Base-by-base conservation (phyloP, 2,888 invertebrate species). In the Lycaena phlaeas region DNA sequence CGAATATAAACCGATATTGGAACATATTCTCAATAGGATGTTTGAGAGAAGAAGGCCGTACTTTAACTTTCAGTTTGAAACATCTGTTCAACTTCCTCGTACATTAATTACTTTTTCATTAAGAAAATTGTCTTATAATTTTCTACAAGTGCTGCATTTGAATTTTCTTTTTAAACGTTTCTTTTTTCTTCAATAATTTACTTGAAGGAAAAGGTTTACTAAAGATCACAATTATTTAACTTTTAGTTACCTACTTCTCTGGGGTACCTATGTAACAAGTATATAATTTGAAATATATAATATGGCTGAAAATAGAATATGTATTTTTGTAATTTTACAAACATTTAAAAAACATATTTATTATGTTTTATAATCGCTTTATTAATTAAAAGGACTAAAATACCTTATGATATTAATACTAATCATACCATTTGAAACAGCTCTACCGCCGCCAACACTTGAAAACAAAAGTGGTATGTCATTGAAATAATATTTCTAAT, bases 391-490 rank as follows among this genome's bases (percentile, higher is more conserved):
- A n/a, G n/a, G n/a, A n/a, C n/a, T n/a, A n/a, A n/a, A n/a, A n/a
- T n/a, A n/a, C n/a, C n/a, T n/a, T n/a, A n/a, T n/a, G n/a, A n/a
- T n/a, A n/a, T n/a, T n/a, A n/a, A n/a, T n/a, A n/a, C n/a, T n/a
- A n/a, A n/a, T n/a, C n/a, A n/a, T n/a, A n/a, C n/a, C n/a, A n/a
- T n/a, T n/a, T n/a, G n/a, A n/a, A n/a, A 44, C 57, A 82, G 82
- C 82, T 28, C 78, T 82, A 77, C 76, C 79, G 22, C 63, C 73
- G 14, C 72, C 78, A 18, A 63, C 73, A 22, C 50, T 68, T 64
- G 81, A 81, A 54, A 79, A 76, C 51, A 78, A 71, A 62, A 81
- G 77, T 48, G 77, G 82, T 82, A 57, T 53, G 61, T 52, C 39
- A 30, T 11, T 9, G 10, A 42, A 2, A 26, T 27, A 38, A 17